Percentiles rank a stretch among this genome's conserved stretches.
These are phyloP conservation scores for Thalpophila matura DNA, from an alignment of 2,888 invertebrate species.

Conservation along the genomic window DNA sequence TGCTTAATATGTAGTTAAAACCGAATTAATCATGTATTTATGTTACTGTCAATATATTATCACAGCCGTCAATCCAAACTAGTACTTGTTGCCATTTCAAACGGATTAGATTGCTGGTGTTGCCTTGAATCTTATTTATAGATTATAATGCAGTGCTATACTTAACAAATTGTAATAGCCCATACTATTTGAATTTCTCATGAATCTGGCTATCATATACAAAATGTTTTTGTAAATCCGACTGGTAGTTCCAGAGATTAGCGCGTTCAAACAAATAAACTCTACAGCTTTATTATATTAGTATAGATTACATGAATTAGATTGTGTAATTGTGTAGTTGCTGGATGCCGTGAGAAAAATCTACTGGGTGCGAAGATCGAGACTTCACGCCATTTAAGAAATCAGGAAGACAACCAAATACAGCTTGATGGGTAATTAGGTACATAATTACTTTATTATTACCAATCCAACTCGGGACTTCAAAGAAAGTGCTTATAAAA, in stretches of 20 bases:
- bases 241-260: too few species aligned
- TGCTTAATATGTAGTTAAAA: constrained; percentile 1
- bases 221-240: too few species aligned
- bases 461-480: too few species aligned
- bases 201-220: too few species aligned
- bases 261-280: too few species aligned
- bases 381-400: neutral
- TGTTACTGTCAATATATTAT: constrained; percentile 37
- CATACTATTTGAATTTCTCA: too few species aligned
- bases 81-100: constrained; percentile 44
- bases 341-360: constrained; percentile 3
- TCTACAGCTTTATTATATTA: too few species aligned
- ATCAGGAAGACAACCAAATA: constrained; percentile 12
- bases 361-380: neutral
- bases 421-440: too few species aligned
- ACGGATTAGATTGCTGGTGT: constrained; percentile 34
- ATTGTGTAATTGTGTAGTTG: constrained; percentile 17
- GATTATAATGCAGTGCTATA: constrained; percentile 44
- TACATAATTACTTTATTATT: too few species aligned
- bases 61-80: constrained; percentile 26
- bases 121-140: constrained; percentile 37
- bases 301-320: constrained; percentile 6
- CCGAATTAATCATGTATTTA: constrained; percentile 21
- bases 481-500: constrained; percentile 20
- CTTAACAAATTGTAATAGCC: constrained; percentile 23